These are phyloP conservation scores for Stegastes partitus DNA, from an alignment of 2,113 vertebrate genomes.

Conservation along the genomic window DNA sequence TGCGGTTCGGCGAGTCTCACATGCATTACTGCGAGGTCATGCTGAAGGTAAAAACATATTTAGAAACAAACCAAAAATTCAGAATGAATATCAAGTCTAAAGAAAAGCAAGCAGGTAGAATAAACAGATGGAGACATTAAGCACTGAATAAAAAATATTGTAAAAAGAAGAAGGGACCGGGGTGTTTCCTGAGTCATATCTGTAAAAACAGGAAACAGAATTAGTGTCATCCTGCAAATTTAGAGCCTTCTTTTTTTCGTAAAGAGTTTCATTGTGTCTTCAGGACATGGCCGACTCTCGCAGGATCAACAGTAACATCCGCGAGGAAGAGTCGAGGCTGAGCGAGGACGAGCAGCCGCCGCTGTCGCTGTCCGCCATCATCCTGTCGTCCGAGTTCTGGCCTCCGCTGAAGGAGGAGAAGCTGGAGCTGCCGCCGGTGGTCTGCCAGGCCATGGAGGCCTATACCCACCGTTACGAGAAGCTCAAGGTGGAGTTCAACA, in stretches of 20 bases:
- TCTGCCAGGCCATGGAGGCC: slow-evolving; percentile 91
- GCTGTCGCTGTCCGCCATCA: slow-evolving; percentile 90
- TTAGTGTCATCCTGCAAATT: no score
- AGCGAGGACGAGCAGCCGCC: slow-evolving; percentile 88
- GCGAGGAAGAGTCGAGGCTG: slow-evolving; percentile 92
- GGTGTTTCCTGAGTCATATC: no score
- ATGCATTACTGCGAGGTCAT: slow-evolving; percentile 99
- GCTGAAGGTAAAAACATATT: slow-evolving; percentile 85
- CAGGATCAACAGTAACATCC: slow-evolving; percentile 95
- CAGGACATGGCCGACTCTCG: slow-evolving; percentile 98
- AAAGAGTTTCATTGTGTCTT: no score
- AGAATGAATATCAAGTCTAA: no score
- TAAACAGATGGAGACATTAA: no score
- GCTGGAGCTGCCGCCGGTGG: slow-evolving; percentile 91
- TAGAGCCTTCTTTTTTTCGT: no score
- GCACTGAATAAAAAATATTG: no score
- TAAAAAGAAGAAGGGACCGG: no score
- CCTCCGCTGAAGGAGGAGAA: slow-evolving; percentile 97
- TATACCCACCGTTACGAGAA: slow-evolving; percentile 97
- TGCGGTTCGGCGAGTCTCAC: slow-evolving; percentile 96
- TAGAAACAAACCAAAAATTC: no score
- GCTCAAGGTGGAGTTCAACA: slow-evolving; percentile 93
- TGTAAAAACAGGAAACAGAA: no score
- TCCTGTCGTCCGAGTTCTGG: slow-evolving; percentile 98
- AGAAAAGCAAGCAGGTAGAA: no score